Evolutionary conservation across 2,888 invertebrate species (phyloP), one percentile per base, ranked within the genome.

Genomic region (Galerucella nymphaeae): DNA sequence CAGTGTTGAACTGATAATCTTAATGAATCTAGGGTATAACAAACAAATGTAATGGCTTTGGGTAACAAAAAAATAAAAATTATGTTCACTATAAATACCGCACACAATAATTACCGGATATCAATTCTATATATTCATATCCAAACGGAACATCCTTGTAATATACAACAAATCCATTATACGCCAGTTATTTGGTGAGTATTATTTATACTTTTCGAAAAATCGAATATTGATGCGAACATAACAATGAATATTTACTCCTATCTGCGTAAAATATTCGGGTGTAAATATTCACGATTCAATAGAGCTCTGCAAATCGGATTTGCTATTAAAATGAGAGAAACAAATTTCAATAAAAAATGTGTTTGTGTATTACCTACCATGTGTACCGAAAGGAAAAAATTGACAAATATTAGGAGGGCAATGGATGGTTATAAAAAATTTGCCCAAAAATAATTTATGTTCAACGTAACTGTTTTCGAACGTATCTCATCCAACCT

Each of bases 201-300:
- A 62, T 42, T 62, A 42, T 62, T 62, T 42, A 42, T 62, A 38
- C 42, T 41, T 42, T 8, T 62, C 18, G 18, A 62, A 62, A 62
- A 42, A 62, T 41, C 41, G 61, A 62, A 62, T 62, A 62, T 62
- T 62, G 61, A 62, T 42, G 61, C 18, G 42, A 41, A 62, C 41
- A 18, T 42, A 62, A 42, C 61, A 62, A 42, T 62, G 61, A 62
- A 41, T 62, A 42, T 42, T 41, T 18, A 62, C 10, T 62, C 61
- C 18, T 16, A 62, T 42, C n/a, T 18, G 61, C 61, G 61, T 62
- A 42, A 62, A 62, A 62, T 62, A 62, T 62, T 62, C 41, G n/a
- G 18, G 42, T 42, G 59, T 59, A 59, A 59, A 59, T 59, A 59
- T 59, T 38, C 30, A n/a, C 59, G 59, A 59, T 30, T 42, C 42